Base-by-base conservation (phyloP, 2,113 vertebrate genomes). In the Thinocorus orbignyianus region DNA sequence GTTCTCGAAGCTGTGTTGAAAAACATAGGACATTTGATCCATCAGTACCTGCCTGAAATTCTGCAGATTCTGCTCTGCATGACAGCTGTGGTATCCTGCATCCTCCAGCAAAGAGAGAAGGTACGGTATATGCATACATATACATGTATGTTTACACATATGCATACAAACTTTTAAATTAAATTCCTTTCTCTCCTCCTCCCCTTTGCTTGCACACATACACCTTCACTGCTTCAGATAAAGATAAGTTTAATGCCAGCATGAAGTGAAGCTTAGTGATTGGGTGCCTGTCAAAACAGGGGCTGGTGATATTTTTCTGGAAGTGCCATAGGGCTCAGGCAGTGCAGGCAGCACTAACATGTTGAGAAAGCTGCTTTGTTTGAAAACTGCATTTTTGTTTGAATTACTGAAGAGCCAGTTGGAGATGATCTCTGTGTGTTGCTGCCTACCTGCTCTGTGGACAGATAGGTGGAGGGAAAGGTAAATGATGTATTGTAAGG, bases 41-140 rank as follows among this genome's bases (percentile, higher is more conserved):
- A 97, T 68, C 72, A 84, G 3, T 98, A 99, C 95, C 97, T 99
- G 93, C 98, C 99, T 44, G 98, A 99, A 94, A 98, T 99, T 90
- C 97, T 99, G 41, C 99, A 99, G 98, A 99, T 99, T 48, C 82
- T 99, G 74, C 98, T 99, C 76, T 99, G 99, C 73, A 97, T 99
- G 97, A 98, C 98, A 0, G 98, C 98, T 35, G 97, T 99, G 0
- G 96, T 99, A 14, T 98, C 98, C 46, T 95, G 96, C 22, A 81
- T 98, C 65, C 98, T 99, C 37, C 98, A 99, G 48, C 97, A 97
- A 42, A 98, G 99, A 90, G 98, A 99, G 12, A 98, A 99, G 99
- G 99, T 99, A 91, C 86, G 8, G 5, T 69, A 19, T 37, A 31
- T 19, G 8, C 26, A 33, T 68, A 55, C 2, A 31, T 22, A 39